Percentiles rank a stretch among this genome's conserved stretches.
Conservation (phyloP, 35 echinoderm and acorn worm genomes). For the Heliocidaris erythrogramma region DNA sequence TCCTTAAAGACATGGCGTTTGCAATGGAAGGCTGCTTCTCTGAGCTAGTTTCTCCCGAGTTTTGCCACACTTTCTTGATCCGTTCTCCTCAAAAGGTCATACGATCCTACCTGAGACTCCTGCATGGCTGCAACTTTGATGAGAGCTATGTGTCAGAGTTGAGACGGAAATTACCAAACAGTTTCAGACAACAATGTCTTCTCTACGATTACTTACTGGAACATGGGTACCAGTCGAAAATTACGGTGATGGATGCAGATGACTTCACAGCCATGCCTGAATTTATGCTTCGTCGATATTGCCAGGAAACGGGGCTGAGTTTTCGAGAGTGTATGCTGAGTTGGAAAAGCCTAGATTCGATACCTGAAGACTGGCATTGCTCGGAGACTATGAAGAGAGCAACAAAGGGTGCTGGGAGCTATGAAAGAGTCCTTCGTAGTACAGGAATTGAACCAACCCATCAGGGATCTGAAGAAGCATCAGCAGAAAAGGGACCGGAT, state of each 20-base stretch:
- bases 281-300: constrained; percentile 7
- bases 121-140: neutral
- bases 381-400: neutral
- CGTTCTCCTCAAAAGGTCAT: constrained; percentile 7
- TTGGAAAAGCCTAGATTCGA: neutral
- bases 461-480: neutral
- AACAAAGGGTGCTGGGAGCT: neutral
- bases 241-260: constrained; percentile 32
- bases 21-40: neutral
- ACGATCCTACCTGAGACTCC: neutral
- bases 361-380: constrained; percentile 29
- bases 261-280: constrained; percentile 16
- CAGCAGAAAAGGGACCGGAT: neutral
- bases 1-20: constrained; percentile 47
- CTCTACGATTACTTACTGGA: constrained; percentile 15
- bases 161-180: constrained; percentile 18
- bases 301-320: neutral
- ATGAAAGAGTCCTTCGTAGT: constrained; percentile 21
- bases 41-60: neutral
- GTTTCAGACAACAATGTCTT: constrained; percentile 24
- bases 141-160: constrained; percentile 14
- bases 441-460: neutral
- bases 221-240: neutral
- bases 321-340: constrained; percentile 2
- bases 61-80: constrained; percentile 39